Evolutionary conservation across 2,113 vertebrate species (phyloP), one percentile per base, ranked within the genome.

Genomic region (Polypterus bichir): DNA sequence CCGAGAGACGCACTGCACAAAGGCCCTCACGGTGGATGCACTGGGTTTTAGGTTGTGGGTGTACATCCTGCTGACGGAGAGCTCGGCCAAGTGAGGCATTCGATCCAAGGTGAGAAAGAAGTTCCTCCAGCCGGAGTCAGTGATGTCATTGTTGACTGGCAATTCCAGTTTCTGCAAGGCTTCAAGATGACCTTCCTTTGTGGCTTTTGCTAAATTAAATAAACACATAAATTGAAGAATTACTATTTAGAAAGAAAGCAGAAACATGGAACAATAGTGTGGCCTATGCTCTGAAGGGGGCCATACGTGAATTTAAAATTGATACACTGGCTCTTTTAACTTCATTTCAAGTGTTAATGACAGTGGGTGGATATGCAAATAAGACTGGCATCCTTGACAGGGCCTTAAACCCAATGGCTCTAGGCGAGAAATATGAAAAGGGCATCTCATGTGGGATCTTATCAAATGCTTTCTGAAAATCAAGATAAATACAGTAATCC

Each of bases 91-190:
- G 44, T 66, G 48, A 10, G 71, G 64, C 57, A 68, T 6, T 5
- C 49, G 69, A 54, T 57, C 56, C 59, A 76, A 46, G 4, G 11
- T 64, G 63, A 59, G 53, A 48, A 78, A 75, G 66, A 76, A 80
- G 44, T 65, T 68, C 60, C 58, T 77, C 44, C 71, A 78, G 6
- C 65, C 67, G 48, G 65, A 68, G 49, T 80, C 68, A 56, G 61
- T 69, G 65, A 73, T 45, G 3, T 6, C 2, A 2, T 70, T 54
- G 55, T 75, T 79, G 6, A 4, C 0, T 44, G 10, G 48, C 44
- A 77, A 49, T 3, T 51, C 10, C 52, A 79, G 62, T 0, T 53
- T 52, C 57, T 68, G 1, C 2, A 73, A 59, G 46, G 70, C 77
- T 65, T 73, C 71, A 63, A 77, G 74, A 27, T 65, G 59, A 64